A percentile compares a stretch with the other conserved stretches of the same genome.
Conservation (phyloP, 2,797 vertebrate genomes). For the Hylomyscus alleni region DNA sequence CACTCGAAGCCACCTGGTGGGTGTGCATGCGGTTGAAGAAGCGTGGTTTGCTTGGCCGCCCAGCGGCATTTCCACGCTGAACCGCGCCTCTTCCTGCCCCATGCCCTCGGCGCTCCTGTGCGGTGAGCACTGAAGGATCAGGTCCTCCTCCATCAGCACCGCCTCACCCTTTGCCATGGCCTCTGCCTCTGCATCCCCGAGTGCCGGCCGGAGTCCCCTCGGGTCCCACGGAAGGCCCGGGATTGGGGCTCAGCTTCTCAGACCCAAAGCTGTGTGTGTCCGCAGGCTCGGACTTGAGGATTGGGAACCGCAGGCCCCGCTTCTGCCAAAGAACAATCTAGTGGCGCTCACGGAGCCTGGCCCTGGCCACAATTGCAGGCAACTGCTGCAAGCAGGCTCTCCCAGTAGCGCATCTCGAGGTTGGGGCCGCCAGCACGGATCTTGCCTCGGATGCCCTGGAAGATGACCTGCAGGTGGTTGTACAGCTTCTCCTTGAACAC, state of each 20-base stretch:
- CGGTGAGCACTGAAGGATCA: constrained; percentile 96
- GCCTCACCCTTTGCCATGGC: constrained; percentile 89
- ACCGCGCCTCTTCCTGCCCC: constrained; percentile 97
- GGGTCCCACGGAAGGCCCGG: not conserved
- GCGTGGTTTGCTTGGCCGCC: constrained; percentile 97
- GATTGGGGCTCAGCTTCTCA: constrained; percentile 71
- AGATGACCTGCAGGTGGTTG: constrained; percentile 96
- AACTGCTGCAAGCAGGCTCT: constrained; percentile 97
- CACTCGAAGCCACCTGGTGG: constrained; percentile 97
- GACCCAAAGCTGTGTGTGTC: constrained; percentile 1
- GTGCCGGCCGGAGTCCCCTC: constrained; percentile 82
- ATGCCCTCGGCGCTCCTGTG: constrained; percentile 95
- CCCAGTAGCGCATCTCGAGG: constrained; percentile 98
- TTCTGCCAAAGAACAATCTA: constrained; percentile 98
- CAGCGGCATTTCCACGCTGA: constrained; percentile 97
- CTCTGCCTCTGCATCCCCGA: constrained; percentile 76
- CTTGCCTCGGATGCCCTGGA: constrained; percentile 96
- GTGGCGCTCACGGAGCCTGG: constrained; percentile 96
- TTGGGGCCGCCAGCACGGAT: constrained; percentile 96
- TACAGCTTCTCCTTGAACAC: constrained; percentile 99
- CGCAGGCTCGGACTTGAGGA: constrained; percentile 92
- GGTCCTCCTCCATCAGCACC: constrained; percentile 97
- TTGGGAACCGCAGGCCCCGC: constrained; percentile 97
- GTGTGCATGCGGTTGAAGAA: constrained; percentile 99
- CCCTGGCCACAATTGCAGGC: constrained; percentile 96